These are phyloP conservation scores for Odontamblyopus lacepedii DNA, from an alignment of 2,797 vertebrate species.

Conservation along the genomic window DNA sequence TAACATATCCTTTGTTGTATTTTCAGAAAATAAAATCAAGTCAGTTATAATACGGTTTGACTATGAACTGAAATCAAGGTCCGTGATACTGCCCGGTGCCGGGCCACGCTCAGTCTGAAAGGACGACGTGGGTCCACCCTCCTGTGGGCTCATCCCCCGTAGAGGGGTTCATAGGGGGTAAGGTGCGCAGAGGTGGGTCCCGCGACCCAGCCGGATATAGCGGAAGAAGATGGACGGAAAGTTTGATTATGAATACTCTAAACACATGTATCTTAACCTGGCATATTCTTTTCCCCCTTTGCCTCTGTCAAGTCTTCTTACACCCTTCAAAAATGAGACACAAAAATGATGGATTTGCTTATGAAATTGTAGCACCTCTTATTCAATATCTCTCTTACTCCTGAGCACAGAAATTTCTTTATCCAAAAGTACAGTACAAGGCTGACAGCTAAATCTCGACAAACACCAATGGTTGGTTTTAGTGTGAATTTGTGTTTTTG, in stretches of 20 bases:
- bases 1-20: too few relatives aligned
- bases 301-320: constrained; percentile 23
- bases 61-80: too few relatives aligned
- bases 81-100: too few relatives aligned
- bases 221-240: too few relatives aligned
- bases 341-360: constrained; percentile 60
- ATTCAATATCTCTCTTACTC: constrained; percentile 41
- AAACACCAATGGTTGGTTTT: constrained; percentile 50
- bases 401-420: constrained; percentile 40
- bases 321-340: constrained; percentile 38
- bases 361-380: constrained; percentile 55
- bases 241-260: constrained; percentile 17
- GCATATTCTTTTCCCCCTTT: constrained; percentile 30
- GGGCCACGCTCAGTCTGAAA: too few relatives aligned
- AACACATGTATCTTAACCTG: constrained; percentile 38
- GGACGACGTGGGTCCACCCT: too few relatives aligned
- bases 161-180: too few relatives aligned
- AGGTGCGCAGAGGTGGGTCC: too few relatives aligned
- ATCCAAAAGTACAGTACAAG: constrained; percentile 55
- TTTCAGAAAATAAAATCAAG: too few relatives aligned
- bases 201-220: too few relatives aligned
- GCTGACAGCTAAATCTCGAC: constrained; percentile 58
- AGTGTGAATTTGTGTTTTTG: constrained; percentile 44
- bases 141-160: too few relatives aligned
- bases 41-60: too few relatives aligned